Evolutionary conservation across 2,888 invertebrate species (phyloP), one percentile per base, ranked within the genome.

Genomic region (Stratiomys singularior): DNA sequence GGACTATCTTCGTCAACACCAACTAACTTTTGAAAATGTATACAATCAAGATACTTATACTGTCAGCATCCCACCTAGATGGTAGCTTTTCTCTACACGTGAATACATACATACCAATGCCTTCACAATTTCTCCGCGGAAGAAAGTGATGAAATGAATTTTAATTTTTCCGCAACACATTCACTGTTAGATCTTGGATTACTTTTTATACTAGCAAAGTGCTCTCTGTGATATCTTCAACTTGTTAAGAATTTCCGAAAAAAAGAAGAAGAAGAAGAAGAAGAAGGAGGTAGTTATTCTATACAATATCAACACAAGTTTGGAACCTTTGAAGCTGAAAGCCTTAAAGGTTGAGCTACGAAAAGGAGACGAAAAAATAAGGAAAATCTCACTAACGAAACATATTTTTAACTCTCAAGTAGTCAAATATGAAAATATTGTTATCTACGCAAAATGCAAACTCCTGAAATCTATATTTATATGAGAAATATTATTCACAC

Each of bases 191-290:
- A 21, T 74, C 23, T 58, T 21, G 37, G 56, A 47, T 74, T 60
- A 30, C 58, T 60, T 69, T 69, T 46, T 69, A 69, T 47, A 69
- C 69, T 25, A 15, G 47, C 18, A 25, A 56, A 74, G 52, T 27
- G 58, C 27, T 74, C 74, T 74, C 74, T 74, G 74, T 74, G 74
- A 74, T 74, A 74, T 74, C 74, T 74, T 74, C 18, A 58, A 74
- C 74, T 30, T 58, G 56, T 58, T 58, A n/a, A 25, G n/a, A 52
- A n/a, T 4, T 18, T 52, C 18, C 52, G 15, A 52, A 52, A 52
- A n/a, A n/a, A n/a, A n/a, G n/a, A n/a, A n/a, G n/a, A n/a, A n/a
- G n/a, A n/a, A n/a, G n/a, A n/a, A n/a, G n/a, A n/a, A n/a, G n/a
- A n/a, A n/a, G n/a, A n/a, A 37, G 37, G 9, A 37, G 9, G 37